Evolutionary conservation across 2,797 vertebrate genomes (phyloP).

Genomic region (Champsocephalus esox): DNA sequence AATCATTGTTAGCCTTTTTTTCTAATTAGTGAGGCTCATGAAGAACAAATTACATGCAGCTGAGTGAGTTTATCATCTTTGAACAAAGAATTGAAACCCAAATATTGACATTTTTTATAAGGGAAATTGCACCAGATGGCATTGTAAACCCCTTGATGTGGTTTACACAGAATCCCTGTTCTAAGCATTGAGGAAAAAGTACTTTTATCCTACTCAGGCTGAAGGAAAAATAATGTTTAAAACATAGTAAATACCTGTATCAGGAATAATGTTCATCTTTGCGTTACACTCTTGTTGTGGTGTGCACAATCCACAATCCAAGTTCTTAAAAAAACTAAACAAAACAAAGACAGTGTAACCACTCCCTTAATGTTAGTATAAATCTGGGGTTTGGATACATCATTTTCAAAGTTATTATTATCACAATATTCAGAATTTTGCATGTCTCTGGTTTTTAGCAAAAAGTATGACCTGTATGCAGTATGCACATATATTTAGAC

Average conservation of each 20-base stretch:
- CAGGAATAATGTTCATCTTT: not conserved
- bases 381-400: not conserved
- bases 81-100: conserved; percentile 23
- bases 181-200: conserved; percentile 16
- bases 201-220: not conserved
- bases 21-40: conserved; percentile 5
- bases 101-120: conserved; percentile 33
- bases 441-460: not conserved
- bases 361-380: not conserved
- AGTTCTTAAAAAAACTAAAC: too few relatives aligned
- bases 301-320: not conserved
- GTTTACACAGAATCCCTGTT: conserved; percentile 24
- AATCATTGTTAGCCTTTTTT: conserved; percentile 13
- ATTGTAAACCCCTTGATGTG: conserved; percentile 29
- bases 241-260: not conserved
- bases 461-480: too few relatives aligned
- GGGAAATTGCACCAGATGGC: conserved; percentile 32
- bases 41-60: conserved; percentile 2
- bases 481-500: not conserved
- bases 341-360: too few relatives aligned
- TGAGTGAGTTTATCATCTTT: conserved; percentile 16
- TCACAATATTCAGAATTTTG: not conserved
- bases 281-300: not conserved
- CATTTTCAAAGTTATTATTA: not conserved
- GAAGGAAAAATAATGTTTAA: not conserved